A percentile compares a stretch with the other conserved stretches of the same genome.
phyloP scores from a whole-genome alignment of 2,113 vertebrate genomes.

The Prochilodus magdalenae region DNA sequence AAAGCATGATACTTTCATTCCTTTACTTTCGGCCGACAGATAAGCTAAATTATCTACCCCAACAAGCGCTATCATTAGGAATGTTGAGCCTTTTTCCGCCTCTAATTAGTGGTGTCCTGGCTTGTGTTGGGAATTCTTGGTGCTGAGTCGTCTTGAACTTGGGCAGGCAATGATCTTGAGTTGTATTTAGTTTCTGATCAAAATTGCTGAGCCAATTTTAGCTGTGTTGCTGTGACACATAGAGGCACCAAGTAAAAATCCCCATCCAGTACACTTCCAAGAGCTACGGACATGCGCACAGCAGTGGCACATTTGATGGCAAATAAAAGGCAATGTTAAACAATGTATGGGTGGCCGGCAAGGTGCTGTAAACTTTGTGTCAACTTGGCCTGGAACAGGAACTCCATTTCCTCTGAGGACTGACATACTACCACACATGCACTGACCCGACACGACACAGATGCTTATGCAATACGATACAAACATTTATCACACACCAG shows the following conservation, averaged over 20 bases:
- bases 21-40: no score
- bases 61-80: no score
- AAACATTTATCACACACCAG: slow-evolving; percentile 5
- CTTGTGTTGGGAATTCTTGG: neutral
- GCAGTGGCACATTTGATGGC: neutral
- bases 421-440: slow-evolving; percentile 24
- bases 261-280: no score
- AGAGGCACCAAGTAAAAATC: no score
- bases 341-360: neutral
- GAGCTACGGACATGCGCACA: slow-evolving; percentile 5
- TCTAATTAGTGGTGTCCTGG: no score
- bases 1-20: no score
- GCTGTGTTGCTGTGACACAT: neutral
- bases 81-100: no score
- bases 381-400: neutral
- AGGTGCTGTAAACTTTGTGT: slow-evolving; percentile 3
- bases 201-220: neutral
- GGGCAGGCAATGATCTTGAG: neutral
- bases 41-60: no score
- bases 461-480: slow-evolving; percentile 8
- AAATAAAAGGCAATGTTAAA: slow-evolving; percentile 1
- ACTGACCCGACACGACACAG: neutral
- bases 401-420: neutral
- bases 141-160: neutral
- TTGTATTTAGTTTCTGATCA: neutral